phyloP scores from a whole-genome alignment of 2,888 invertebrate genomes.

The Drosophila infuscata region DNA sequence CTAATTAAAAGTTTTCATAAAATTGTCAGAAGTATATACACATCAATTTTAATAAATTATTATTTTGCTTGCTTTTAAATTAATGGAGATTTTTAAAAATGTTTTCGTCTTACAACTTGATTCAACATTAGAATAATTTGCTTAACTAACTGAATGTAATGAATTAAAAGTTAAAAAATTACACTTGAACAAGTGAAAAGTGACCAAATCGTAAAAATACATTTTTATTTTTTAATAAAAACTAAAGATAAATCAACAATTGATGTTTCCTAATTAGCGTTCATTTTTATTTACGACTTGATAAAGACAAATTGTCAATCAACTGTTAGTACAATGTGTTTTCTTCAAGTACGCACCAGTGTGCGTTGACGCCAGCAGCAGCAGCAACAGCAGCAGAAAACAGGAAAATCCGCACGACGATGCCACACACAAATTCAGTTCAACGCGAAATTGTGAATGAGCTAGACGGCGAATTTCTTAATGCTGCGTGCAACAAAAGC shows the following conservation, averaged over 20 bases:
- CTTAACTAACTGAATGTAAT: not conserved
- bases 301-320: not conserved
- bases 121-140: not conserved
- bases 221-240: not conserved
- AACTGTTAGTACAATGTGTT: not conserved
- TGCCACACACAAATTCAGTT: slow-evolving; percentile 75
- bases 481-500: slow-evolving; percentile 38
- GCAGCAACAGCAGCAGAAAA: slow-evolving; percentile 55
- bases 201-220: not conserved
- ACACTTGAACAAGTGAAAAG: not conserved
- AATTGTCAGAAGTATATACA: not conserved
- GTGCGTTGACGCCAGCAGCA: slow-evolving; percentile 39
- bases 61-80: not conserved
- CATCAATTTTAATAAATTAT: not conserved
- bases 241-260: not conserved
- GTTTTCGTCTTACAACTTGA: not conserved
- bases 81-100: not conserved
- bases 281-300: not conserved
- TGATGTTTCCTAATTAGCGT: not conserved
- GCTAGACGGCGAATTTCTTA: slow-evolving; percentile 66
- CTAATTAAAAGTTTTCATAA: not conserved
- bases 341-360: slow-evolving; percentile 17
- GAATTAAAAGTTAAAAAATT: too few relatives aligned
- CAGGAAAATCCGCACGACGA: slow-evolving; percentile 80
- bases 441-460: slow-evolving; percentile 77